phyloP scores from a whole-genome alignment of 2,888 invertebrate genomes.

The Galerucella calmariensis region DNA sequence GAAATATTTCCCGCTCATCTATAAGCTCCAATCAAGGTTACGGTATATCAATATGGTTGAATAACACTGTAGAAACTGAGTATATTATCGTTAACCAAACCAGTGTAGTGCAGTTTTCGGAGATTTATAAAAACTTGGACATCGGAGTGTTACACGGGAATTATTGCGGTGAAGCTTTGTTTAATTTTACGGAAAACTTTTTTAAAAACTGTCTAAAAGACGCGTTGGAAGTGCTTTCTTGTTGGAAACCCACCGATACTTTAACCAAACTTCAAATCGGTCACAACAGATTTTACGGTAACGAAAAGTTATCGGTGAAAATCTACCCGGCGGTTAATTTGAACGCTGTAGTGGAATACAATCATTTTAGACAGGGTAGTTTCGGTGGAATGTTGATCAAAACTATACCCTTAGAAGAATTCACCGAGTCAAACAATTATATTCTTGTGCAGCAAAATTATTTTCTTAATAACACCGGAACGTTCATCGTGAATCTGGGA shows the following conservation, averaged over 20 bases:
- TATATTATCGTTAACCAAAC: slow-evolving; percentile 86
- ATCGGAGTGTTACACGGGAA: slow-evolving; percentile 93
- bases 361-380: slow-evolving; percentile 85
- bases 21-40: slow-evolving; percentile 89
- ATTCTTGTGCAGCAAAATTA: slow-evolving; percentile 86
- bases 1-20: slow-evolving; percentile 88
- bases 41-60: slow-evolving; percentile 90
- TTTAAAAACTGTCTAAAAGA: slow-evolving; percentile 84
- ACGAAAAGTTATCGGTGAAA: slow-evolving; percentile 79
- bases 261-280: slow-evolving; percentile 80
- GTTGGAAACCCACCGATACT: slow-evolving; percentile 74
- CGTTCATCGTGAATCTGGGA: slow-evolving; percentile 88
- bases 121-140: slow-evolving; percentile 87
- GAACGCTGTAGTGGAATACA: slow-evolving; percentile 83
- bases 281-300: slow-evolving; percentile 84
- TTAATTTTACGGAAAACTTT: slow-evolving; percentile 93
- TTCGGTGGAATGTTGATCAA: slow-evolving; percentile 87
- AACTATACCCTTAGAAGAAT: slow-evolving; percentile 83
- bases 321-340: slow-evolving; percentile 86
- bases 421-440: slow-evolving; percentile 78
- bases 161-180: slow-evolving; percentile 84
- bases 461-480: slow-evolving; percentile 88
- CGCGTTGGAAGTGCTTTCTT: slow-evolving; percentile 85
- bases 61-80: slow-evolving; percentile 82
- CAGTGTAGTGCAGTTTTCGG: slow-evolving; percentile 86